Evolutionary conservation across 53 echinoderm and acorn worm species (phyloP), one percentile per base, ranked within the genome.

Genomic region (Apostichopus leukothele): DNA sequence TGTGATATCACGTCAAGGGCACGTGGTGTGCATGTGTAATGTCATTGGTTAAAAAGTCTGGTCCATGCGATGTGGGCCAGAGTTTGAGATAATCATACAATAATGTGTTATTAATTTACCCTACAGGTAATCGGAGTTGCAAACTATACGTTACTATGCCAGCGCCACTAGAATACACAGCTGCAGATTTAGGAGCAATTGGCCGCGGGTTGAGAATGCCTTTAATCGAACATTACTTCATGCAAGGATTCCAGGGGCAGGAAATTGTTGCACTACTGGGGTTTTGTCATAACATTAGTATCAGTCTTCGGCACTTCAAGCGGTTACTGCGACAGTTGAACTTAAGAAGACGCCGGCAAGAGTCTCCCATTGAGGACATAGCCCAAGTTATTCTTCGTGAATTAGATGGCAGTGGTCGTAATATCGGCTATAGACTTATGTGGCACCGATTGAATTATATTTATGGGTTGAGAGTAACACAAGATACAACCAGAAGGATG

Each of bases 351-450:
- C 59, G 76, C 6, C 10, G 60, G 4, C 9, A 74, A 39, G 73
- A 85, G 53, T 85, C 76, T 5, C 21, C 66, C 16, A 39, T 51
- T 20, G 88, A 75, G 21, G 76, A 75, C 14, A 21, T 85, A 4
- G 75, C 77, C 8, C 55, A 77, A 50, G 74, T 52, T 9, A 68
- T 91, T 52, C 13, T 25, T 13, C 9, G 13, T 54, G 59, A 86
- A 23, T 22, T 85, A 7, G 75, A 84, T 5, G 84, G 84, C 5
- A 89, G 83, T 7, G 74, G 53, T 5, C 9, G 52, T 26, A 18
- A 18, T 18, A 6, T 91, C 2, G 89, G 89, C 12, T 91, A 91
- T 25, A 68, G 84, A n/a, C 20, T 52, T 9, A 89, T 91, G 91
- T 91, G 91, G 91, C 89, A 74, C 9, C 63, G 74, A 7, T 84